Evolutionary conservation across 2,888 invertebrate species (phyloP).

Genomic region (Lymantria dispar): DNA sequence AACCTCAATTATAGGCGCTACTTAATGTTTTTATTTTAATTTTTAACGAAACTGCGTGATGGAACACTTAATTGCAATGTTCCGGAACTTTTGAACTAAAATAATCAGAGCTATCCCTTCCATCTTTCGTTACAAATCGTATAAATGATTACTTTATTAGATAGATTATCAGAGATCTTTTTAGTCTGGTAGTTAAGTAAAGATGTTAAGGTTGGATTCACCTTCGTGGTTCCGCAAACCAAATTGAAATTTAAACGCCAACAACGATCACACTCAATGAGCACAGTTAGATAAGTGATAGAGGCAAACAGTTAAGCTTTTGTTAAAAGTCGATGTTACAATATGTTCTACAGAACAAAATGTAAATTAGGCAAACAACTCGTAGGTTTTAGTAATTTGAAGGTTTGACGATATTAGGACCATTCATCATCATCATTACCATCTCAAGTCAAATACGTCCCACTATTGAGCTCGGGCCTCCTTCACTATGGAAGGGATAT

Average conservation of each 20-base stretch:
- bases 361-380: neutral
- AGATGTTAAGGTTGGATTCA: slow-evolving; percentile 41
- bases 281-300: slow-evolving; percentile 9
- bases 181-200: slow-evolving; percentile 23
- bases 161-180: slow-evolving; percentile 12
- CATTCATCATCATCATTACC: too few relatives aligned
- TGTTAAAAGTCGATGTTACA: neutral
- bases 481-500: too few relatives aligned
- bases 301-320: neutral
- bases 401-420: too few relatives aligned
- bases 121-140: slow-evolving; percentile 6
- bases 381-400: neutral
- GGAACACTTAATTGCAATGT: slow-evolving; percentile 28
- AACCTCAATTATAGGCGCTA: neutral
- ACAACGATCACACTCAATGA: slow-evolving; percentile 20
- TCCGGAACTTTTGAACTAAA: slow-evolving; percentile 39
- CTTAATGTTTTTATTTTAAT: neutral
- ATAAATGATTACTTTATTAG: neutral
- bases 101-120: slow-evolving; percentile 11
- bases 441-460: too few relatives aligned
- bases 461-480: too few relatives aligned
- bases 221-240: slow-evolving; percentile 41
- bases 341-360: neutral
- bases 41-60: slow-evolving; percentile 14
- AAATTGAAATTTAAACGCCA: slow-evolving; percentile 47